These are phyloP conservation scores for Myotis lucifugus DNA, from an alignment of 2,113 vertebrate genomes.

Conservation along the genomic window DNA sequence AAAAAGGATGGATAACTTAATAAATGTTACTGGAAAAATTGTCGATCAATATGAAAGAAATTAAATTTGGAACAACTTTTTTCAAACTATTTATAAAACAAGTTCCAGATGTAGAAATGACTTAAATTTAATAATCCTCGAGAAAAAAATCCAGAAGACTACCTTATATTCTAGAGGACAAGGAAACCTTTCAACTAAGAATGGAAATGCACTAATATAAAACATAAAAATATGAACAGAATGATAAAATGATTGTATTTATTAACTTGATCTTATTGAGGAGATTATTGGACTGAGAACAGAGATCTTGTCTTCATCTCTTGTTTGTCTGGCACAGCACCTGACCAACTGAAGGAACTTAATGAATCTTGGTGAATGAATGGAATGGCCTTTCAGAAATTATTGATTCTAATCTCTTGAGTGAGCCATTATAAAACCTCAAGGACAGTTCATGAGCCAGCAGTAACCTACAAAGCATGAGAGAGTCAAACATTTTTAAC, in stretches of 20 bases:
- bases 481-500: neutral
- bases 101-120: neutral
- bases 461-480: neutral
- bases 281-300: neutral
- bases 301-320: neutral
- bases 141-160: neutral
- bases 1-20: constrained; percentile 6
- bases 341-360: neutral
- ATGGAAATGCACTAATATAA: neutral
- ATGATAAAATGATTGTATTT: neutral
- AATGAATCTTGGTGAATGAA: constrained; percentile 43
- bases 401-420: neutral
- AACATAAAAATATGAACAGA: neutral
- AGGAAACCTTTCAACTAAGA: neutral
- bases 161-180: neutral
- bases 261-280: neutral
- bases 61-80: neutral
- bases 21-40: neutral
- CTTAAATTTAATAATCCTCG: neutral
- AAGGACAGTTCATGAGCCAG: neutral
- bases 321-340: neutral
- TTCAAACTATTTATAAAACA: neutral
- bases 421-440: neutral
- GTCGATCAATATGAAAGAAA: neutral
- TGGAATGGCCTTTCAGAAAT: neutral